These are phyloP conservation scores for Caenorhabditis sp. DNA, from an alignment of 2,888 invertebrate genomes.

Conservation along the genomic window DNA sequence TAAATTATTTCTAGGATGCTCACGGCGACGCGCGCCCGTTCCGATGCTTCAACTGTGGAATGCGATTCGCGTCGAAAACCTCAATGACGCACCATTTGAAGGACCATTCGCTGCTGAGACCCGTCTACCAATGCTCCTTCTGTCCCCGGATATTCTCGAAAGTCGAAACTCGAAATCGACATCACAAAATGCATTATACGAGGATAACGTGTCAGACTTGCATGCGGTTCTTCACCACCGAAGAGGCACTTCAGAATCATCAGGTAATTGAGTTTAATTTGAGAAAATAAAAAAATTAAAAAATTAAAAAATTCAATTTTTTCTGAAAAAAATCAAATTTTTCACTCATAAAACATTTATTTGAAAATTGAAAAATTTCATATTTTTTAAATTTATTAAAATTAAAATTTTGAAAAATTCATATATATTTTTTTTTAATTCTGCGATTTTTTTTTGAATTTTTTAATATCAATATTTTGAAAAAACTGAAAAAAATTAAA, in stretches of 20 bases:
- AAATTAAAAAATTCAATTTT: too few species aligned
- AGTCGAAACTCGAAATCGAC: slow-evolving; percentile 25
- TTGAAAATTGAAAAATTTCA: too few species aligned
- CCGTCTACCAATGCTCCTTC: slow-evolving; percentile 41
- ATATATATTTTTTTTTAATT: too few species aligned
- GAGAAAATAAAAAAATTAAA: too few species aligned
- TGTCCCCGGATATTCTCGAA: slow-evolving; percentile 54
- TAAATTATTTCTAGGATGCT: slow-evolving; percentile 24
- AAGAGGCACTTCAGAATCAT: slow-evolving; percentile 47
- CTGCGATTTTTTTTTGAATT: too few species aligned
- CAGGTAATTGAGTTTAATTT: too few species aligned
- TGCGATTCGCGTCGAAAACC: slow-evolving; percentile 59
- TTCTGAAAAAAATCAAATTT: too few species aligned
- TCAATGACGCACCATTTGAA: slow-evolving; percentile 61
- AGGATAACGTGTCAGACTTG: slow-evolving; percentile 39
- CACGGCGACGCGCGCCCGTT: slow-evolving; percentile 59
- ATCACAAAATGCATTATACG: slow-evolving; percentile 48
- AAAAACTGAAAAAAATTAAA: too few species aligned
- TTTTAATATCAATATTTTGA: too few species aligned
- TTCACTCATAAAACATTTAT: too few species aligned
- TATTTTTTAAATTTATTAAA: too few species aligned
- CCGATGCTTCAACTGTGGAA: slow-evolving; percentile 63
- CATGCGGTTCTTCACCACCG: slow-evolving; percentile 47
- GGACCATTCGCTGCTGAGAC: slow-evolving; percentile 52
- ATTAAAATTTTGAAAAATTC: too few species aligned